A percentile compares a stretch with the other conserved stretches of the same genome.
Conservation (phyloP, 2,113 vertebrate genomes). For the Speoplatyrhinus poulsoni region DNA sequence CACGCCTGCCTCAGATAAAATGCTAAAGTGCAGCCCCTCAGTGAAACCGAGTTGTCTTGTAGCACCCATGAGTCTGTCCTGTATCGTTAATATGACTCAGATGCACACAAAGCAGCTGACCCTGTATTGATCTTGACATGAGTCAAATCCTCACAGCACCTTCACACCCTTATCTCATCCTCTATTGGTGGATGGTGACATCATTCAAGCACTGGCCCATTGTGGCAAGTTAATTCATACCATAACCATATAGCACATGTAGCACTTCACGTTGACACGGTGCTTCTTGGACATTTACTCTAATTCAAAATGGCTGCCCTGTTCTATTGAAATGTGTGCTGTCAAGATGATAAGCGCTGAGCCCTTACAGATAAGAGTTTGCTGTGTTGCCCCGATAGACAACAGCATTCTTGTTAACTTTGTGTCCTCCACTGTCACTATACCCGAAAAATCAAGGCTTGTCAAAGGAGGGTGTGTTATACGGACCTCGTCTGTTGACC, state of each 20-base stretch:
- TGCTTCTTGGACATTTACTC: neutral
- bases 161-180: neutral
- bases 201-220: slow-evolving; percentile 12
- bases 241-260: neutral
- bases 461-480: slow-evolving; percentile 42
- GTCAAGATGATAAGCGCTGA: slow-evolving; percentile 28
- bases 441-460: neutral
- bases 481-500: slow-evolving; percentile 10
- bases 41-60: neutral
- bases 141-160: neutral
- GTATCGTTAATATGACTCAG: neutral
- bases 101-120: neutral
- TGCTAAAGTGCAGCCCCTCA: neutral
- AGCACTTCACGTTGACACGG: slow-evolving; percentile 17
- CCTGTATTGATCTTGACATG: neutral
- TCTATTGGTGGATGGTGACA: slow-evolving; percentile 29
- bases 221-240: slow-evolving; percentile 12
- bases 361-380: slow-evolving; percentile 11
- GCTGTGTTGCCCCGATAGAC: slow-evolving; percentile 7
- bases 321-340: neutral
- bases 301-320: slow-evolving; percentile 27
- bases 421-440: neutral
- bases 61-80: neutral
- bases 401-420: slow-evolving; percentile 25
- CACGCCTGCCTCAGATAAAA: neutral